Conservation (phyloP, 1,140 invertebrate genomes). For the Heterodera schachtii region DNA sequence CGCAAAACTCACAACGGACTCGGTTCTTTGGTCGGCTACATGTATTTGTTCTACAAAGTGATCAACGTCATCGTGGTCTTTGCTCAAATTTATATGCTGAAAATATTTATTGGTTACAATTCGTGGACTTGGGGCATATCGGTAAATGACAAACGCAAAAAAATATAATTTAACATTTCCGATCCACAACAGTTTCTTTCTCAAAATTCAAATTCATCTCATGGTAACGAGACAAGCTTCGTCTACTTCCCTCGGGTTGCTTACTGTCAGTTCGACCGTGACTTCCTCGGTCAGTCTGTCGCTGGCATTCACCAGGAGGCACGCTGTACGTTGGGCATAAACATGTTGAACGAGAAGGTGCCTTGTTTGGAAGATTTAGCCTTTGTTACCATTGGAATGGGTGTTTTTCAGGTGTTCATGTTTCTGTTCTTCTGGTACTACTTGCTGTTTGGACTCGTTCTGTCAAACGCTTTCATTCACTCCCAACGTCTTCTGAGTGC, state of each 20-base stretch:
- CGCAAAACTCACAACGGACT: slow-evolving; percentile 6
- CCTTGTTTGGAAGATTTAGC: background rate
- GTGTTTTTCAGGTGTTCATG: slow-evolving; percentile 9
- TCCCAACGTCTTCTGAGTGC: background rate
- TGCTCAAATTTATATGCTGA: slow-evolving; percentile 14
- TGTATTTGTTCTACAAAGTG: slow-evolving; percentile 11
- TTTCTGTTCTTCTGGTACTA: slow-evolving; percentile 20
- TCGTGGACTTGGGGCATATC: background rate
- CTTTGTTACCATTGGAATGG: background rate
- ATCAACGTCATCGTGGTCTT: slow-evolving; percentile 4
- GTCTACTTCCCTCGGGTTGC: slow-evolving; percentile 20
- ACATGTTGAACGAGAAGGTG: slow-evolving; percentile 30
- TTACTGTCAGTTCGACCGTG: slow-evolving; percentile 18
- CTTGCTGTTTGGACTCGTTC: background rate
- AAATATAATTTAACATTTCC: background rate
- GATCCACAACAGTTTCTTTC: background rate
- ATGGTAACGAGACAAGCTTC: background rate
- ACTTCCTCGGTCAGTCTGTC: slow-evolving; percentile 16
- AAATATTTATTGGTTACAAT: slow-evolving; percentile 16
- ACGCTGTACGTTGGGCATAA: slow-evolving; percentile 13
- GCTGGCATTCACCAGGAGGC: slow-evolving; percentile 8
- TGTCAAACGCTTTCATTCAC: background rate
- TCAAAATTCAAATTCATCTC: background rate
- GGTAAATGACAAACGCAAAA: background rate
- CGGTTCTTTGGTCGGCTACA: background rate